Evolutionary conservation across 2,888 invertebrate genomes (phyloP).

Genomic region (Melanostoma scalare): DNA sequence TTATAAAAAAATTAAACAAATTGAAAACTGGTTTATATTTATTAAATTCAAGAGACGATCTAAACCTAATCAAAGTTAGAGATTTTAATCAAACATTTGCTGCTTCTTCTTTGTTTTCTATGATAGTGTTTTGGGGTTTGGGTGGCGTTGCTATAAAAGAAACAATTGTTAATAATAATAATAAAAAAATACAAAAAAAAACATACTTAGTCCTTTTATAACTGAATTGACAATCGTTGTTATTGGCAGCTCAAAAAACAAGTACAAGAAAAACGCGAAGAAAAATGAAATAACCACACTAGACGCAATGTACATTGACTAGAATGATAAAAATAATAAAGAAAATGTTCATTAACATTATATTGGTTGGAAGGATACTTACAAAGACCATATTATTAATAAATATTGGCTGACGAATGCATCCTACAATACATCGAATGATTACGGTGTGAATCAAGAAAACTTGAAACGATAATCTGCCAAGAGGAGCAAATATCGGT

Average conservation of each 20-base stretch:
- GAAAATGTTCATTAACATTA: background rate
- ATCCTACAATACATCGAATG: conserved; percentile 74
- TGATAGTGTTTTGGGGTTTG: background rate
- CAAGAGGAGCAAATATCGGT: conserved; percentile 76
- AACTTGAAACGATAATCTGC: conserved; percentile 78
- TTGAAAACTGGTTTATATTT: no score
- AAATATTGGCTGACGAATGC: conserved; percentile 76
- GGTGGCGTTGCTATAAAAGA: background rate
- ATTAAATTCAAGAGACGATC: no score
- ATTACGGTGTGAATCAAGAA: conserved; percentile 78
- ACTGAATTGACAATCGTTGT: conserved; percentile 20
- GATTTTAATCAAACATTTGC: background rate
- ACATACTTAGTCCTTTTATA: conserved; percentile 19
- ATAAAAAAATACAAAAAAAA: background rate
- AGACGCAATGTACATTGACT: conserved; percentile 31
- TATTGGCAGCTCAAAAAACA: conserved; percentile 24
- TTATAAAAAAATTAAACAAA: no score
- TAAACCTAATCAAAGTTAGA: no score
- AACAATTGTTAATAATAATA: background rate
- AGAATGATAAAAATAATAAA: background rate
- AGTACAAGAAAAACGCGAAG: conserved; percentile 35
- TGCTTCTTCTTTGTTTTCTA: conserved; percentile 3
- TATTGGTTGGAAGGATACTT: conserved; percentile 36
- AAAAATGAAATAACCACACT: conserved; percentile 21
- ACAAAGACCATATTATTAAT: conserved; percentile 76